Evolutionary conservation across 1,140 invertebrate genomes (phyloP).

Genomic region (Camponotus vicinus): DNA sequence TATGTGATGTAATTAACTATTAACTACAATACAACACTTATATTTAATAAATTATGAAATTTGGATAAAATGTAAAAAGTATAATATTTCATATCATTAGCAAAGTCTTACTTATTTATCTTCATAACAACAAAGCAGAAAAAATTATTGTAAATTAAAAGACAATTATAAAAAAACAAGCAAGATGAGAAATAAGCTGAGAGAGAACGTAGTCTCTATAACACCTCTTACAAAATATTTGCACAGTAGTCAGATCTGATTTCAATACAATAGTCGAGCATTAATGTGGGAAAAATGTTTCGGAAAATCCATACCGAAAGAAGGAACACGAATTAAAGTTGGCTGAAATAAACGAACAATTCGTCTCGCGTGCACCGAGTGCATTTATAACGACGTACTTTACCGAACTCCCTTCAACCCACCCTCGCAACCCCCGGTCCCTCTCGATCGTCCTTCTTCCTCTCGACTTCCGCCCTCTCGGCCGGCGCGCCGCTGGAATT

Average conservation of each 20-base stretch:
- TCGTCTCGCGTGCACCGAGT: slow-evolving; percentile 80
- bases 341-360: slow-evolving; percentile 67
- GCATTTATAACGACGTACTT: slow-evolving; percentile 81
- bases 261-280: slow-evolving; percentile 20
- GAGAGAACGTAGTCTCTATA: not conserved
- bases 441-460: slow-evolving; percentile 43
- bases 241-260: slow-evolving; percentile 32
- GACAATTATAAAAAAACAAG: not conserved
- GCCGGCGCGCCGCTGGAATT: slow-evolving; percentile 54
- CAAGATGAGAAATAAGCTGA: not conserved
- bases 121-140: not conserved
- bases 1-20: not conserved
- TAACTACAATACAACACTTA: not conserved
- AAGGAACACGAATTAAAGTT: slow-evolving; percentile 36
- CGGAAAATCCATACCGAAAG: slow-evolving; percentile 31
- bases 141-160: not conserved
- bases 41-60: not conserved
- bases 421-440: not conserved
- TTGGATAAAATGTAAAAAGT: not conserved
- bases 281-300: slow-evolving; percentile 45
- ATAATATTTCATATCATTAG: not conserved
- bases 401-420: slow-evolving; percentile 41
- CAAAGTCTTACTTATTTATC: not conserved
- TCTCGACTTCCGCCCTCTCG: slow-evolving; percentile 37
- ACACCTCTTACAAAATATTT: slow-evolving; percentile 29